Base-by-base conservation (phyloP, 2,888 invertebrate genomes). In the Megalurothrips usitatus region DNA sequence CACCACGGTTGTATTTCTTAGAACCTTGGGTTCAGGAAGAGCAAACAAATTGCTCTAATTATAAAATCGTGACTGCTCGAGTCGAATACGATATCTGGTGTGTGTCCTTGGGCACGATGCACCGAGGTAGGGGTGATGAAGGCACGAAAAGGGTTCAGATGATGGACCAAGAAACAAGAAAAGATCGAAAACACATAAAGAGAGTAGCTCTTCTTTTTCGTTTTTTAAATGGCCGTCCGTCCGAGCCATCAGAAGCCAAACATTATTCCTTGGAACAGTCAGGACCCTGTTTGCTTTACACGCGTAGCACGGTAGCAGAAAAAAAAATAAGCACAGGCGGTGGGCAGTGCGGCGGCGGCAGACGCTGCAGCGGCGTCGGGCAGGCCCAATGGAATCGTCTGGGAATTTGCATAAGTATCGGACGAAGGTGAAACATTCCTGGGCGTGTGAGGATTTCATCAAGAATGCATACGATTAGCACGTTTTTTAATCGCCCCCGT, bases 201-300 rank as follows among this genome's bases (percentile, higher is more conserved):
- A 75, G 68, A 26, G 12, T 23, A 26, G 58, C 6, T 19, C 58
- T 58, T 43, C 34, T 43, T 43, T 43, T 43, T 43, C 34, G 34
- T 43, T 26, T 75, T 75, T 75, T 75, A 75, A 75, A 75, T 75
- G 68, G 26, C 68, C 68, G 58, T 58, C 68, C 23, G 68, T 19
- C 23, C 23, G 1, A 68, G 68, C 68, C 68, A 68, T 23, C 68
- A 75, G 68, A 75, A 75, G 68, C 68, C 68, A 75, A 75, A 75
- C 68, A 75, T 75, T 75, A 75, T 75, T 75, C 68, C 68, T 26
- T 75, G 68, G 68, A 75, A 75, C 68, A 68, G 68, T 68, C 68
- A 52, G 68, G 68, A 17, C 23, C 68, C 68, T 75, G 68, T 75
- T 75, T 75, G 68, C 23, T 75, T 75, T 75, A 75, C 68, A 75